phyloP scores from a whole-genome alignment of 2,888 invertebrate genomes.

The Tholera decimalis region DNA sequence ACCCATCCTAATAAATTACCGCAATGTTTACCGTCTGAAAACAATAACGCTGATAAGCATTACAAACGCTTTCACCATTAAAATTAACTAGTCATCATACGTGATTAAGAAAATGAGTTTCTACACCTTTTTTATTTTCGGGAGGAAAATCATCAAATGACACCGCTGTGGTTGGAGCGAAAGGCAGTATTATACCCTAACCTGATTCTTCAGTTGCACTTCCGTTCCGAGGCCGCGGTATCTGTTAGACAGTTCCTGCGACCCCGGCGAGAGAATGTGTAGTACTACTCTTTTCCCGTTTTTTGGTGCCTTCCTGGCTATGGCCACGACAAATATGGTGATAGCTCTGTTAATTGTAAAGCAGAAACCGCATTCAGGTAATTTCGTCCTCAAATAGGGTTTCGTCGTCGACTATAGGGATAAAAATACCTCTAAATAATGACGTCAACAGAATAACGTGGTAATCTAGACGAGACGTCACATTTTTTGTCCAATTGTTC shows the following conservation, averaged over 20 bases:
- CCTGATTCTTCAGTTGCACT: no score
- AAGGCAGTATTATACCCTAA: no score
- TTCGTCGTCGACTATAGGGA: neutral
- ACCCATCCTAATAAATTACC: neutral
- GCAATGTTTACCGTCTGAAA: no score
- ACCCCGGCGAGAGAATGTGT: no score
- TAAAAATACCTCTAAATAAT: neutral
- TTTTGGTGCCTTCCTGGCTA: neutral
- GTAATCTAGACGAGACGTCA: neutral
- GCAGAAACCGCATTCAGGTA: constrained; percentile 4
- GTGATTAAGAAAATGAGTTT: neutral
- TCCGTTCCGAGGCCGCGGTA: no score
- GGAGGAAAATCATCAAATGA: no score
- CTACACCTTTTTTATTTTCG: no score
- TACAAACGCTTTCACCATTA: no score
- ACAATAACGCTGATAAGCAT: no score
- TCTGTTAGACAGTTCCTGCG: no score
- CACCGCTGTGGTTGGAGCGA: no score
- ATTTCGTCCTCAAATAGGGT: constrained; percentile 8
- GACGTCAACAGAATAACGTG: constrained; percentile 1
- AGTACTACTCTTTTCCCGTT: constrained; percentile 17
- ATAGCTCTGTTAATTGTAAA: neutral
- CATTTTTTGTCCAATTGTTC: neutral
- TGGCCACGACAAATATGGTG: neutral
- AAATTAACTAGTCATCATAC: neutral